Base-by-base conservation (phyloP, 2,888 invertebrate genomes). In the Clostera curtula region DNA sequence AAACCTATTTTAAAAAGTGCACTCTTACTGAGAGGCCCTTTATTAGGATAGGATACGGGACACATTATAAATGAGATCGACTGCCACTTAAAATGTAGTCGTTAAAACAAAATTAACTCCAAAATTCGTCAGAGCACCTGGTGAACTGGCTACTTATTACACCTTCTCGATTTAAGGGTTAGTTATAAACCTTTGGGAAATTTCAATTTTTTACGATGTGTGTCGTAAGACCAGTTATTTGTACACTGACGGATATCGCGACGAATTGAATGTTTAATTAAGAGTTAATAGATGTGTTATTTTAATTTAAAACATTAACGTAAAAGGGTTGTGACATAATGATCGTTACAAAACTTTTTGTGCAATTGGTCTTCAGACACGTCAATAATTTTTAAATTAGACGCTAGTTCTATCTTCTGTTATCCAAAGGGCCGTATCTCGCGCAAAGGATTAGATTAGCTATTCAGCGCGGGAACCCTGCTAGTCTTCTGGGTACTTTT, bases 281-380 rank as follows among this genome's bases (percentile, higher is more conserved):
- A 12, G 21, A 22, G 13, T n/a, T 13, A 8, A 22, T 22, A 12
- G 2, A 22, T 13, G 8, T 20, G 7, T n/a, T n/a, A n/a, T 22
- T 8, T 13, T 22, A 22, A 22, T 13, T 22, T 8, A 13, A n/a
- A n/a, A 7, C n/a, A 27, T 31, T 25, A 17, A 11, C 10, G 18
- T 13, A 22, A 41, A 26, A 34, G 16, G 29, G 31, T 45, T 43
- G 34, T 43, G 32, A 40, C 45, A 52, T 31, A 33, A 31, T 36
- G 4, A 13, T 5, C 12, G 20, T 20, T 12, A 4, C 38, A 44
- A 47, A 48, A 54, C 46, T 46, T 52, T 43, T 46, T 53, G 51
- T 55, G 52, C 49, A 44, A 36, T 27, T 26, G 19, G 24, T 25
- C n/a, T n/a, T n/a, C n/a, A n/a, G n/a, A n/a, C n/a, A n/a, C n/a